Percentiles rank a stretch among this genome's conserved stretches.
These are phyloP conservation scores for Ophioninae sp. DNA, from an alignment of 2,888 invertebrate genomes.

Conservation along the genomic window DNA sequence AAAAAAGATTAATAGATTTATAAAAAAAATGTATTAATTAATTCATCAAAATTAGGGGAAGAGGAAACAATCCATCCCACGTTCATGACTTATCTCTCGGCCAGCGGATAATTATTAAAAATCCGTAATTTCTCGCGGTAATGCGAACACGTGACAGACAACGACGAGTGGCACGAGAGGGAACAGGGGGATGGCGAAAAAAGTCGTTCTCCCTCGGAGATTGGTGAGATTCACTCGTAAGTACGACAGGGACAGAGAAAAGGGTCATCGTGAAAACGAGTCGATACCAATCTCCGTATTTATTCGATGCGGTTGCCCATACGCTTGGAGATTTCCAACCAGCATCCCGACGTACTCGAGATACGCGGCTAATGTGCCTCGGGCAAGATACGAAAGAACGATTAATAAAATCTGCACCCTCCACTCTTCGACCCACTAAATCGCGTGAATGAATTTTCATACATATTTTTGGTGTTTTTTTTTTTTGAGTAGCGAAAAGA, in stretches of 20 bases:
- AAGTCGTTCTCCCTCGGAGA: background rate
- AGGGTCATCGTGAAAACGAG: slow-evolving; percentile 26
- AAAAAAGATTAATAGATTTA: too few relatives aligned
- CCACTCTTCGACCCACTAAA: background rate
- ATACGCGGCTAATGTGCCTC: background rate
- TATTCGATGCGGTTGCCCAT: slow-evolving; percentile 60
- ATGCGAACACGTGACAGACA: slow-evolving; percentile 34
- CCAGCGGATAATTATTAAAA: slow-evolving; percentile 67
- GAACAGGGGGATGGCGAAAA: background rate
- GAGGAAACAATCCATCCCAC: slow-evolving; percentile 60
- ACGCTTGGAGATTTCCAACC: slow-evolving; percentile 19
- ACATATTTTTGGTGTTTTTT: background rate
- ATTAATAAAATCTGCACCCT: background rate
- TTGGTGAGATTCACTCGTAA: background rate
- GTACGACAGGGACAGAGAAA: background rate
- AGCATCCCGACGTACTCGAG: background rate
- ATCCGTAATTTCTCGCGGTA: slow-evolving; percentile 62
- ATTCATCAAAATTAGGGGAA: background rate
- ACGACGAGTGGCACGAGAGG: background rate
- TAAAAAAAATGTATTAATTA: too few relatives aligned
- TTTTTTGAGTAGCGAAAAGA: background rate
- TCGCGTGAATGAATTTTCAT: background rate
- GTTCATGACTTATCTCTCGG: slow-evolving; percentile 66
- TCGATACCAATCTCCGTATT: slow-evolving; percentile 65
- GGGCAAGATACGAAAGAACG: background rate